Evolutionary conservation across 1,140 invertebrate species (phyloP).

Genomic region (silkworm (Bombyx mori)): DNA sequence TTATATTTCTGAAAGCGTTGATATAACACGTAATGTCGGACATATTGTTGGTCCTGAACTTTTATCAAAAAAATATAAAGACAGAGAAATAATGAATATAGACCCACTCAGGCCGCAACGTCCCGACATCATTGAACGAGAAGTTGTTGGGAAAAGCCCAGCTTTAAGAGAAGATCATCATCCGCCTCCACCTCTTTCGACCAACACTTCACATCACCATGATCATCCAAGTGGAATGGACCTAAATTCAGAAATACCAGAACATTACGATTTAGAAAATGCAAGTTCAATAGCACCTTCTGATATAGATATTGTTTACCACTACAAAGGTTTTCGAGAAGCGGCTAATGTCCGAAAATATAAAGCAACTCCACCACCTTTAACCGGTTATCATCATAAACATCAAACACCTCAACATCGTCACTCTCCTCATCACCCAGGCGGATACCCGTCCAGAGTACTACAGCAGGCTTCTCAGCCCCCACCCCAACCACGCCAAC

Average conservation of each 20-base stretch:
- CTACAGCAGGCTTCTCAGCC: slow-evolving; percentile 78
- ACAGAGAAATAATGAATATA: slow-evolving; percentile 80
- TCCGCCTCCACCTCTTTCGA: slow-evolving; percentile 77
- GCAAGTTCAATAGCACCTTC: slow-evolving; percentile 97
- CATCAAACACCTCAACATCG: slow-evolving; percentile 80
- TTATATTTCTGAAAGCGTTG: slow-evolving; percentile 77
- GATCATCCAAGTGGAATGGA: slow-evolving; percentile 77
- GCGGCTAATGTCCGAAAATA: slow-evolving; percentile 86
- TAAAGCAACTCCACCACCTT: slow-evolving; percentile 84
- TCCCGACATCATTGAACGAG: slow-evolving; percentile 94
- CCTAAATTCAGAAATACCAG: slow-evolving; percentile 87
- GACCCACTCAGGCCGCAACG: slow-evolving; percentile 81
- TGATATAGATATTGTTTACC: slow-evolving; percentile 96
- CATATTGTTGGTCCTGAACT: slow-evolving; percentile 85
- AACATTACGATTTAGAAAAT: slow-evolving; percentile 97
- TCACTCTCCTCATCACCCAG: slow-evolving; percentile 78
- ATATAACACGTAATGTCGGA: slow-evolving; percentile 77
- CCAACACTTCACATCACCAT: slow-evolving; percentile 76
- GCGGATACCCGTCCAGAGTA: slow-evolving; percentile 78
- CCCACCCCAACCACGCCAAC: slow-evolving; percentile 76
- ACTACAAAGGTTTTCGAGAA: slow-evolving; percentile 94
- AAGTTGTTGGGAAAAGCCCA: slow-evolving; percentile 86
- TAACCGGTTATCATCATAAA: slow-evolving; percentile 83
- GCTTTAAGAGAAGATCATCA: slow-evolving; percentile 83
- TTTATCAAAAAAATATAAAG: slow-evolving; percentile 90